Evolutionary conservation across 2,113 vertebrate species (phyloP).

Genomic region (Alligator mississippiensis): DNA sequence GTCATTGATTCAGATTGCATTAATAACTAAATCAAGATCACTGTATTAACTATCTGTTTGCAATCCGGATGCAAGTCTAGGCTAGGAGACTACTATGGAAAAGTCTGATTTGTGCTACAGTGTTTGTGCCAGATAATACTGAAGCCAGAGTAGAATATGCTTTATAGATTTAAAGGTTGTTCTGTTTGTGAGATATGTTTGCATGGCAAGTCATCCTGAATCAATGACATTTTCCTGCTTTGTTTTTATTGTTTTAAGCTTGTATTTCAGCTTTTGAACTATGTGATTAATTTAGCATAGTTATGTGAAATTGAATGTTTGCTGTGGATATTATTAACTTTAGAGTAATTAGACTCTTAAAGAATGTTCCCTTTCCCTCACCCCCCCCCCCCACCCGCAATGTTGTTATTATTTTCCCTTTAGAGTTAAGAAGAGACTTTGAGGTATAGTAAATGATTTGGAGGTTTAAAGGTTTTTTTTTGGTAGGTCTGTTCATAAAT

Average conservation of each 20-base stretch:
- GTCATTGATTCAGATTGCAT: not conserved
- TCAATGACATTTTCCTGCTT: rapidly evolving
- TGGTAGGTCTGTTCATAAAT: not conserved
- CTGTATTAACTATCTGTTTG: not conserved
- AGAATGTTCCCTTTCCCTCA: not conserved
- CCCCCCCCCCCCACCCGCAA: rapidly evolving
- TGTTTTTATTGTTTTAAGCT: not conserved
- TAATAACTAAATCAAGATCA: not conserved
- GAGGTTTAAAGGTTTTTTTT: not conserved
- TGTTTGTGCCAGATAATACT: rapidly evolving
- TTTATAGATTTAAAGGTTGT: not conserved
- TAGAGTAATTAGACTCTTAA: not conserved
- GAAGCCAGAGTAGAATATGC: not conserved
- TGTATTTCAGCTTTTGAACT: not conserved
- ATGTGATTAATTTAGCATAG: not conserved
- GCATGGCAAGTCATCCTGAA: not conserved
- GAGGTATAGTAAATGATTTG: not conserved
- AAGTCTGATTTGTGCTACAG: not conserved
- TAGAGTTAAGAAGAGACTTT: not conserved
- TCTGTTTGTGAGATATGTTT: not conserved
- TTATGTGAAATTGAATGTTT: not conserved
- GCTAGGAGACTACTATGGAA: not conserved
- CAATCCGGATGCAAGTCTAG: not conserved
- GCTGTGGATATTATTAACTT: not conserved
- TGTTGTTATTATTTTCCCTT: not conserved